Evolutionary conservation across 1,140 invertebrate species (phyloP).

Genomic region (Hylaeus anthracinus): DNA sequence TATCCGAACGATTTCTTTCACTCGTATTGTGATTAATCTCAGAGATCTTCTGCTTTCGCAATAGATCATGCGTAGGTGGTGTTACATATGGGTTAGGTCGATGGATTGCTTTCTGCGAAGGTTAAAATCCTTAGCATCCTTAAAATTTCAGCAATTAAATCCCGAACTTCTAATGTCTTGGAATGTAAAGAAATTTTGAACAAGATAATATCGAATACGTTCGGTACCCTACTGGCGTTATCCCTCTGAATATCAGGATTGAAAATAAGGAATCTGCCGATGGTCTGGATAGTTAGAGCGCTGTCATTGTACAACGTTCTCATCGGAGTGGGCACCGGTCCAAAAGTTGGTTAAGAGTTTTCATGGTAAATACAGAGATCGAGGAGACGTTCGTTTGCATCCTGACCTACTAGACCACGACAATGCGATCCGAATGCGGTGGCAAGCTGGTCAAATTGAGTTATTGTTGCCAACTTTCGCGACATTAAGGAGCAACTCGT

Average conservation of each 20-base stretch:
- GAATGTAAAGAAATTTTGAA: too few relatives aligned
- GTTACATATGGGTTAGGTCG: too few relatives aligned
- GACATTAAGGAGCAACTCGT: not conserved
- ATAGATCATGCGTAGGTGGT: too few relatives aligned
- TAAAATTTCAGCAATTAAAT: too few relatives aligned
- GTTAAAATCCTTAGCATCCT: too few relatives aligned
- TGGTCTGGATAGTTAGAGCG: slow-evolving; percentile 25
- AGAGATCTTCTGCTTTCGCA: too few relatives aligned
- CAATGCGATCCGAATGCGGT: slow-evolving; percentile 55
- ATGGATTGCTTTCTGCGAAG: too few relatives aligned
- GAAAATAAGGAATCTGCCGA: slow-evolving; percentile 7
- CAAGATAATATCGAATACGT: not conserved
- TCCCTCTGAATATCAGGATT: slow-evolving; percentile 1
- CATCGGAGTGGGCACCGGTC: slow-evolving; percentile 37
- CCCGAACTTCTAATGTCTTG: too few relatives aligned
- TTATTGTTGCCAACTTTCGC: not conserved
- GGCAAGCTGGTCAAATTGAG: slow-evolving; percentile 1
- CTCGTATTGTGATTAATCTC: too few relatives aligned
- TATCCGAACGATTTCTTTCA: too few relatives aligned
- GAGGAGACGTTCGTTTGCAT: slow-evolving; percentile 45
- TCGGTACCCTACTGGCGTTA: not conserved
- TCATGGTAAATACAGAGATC: slow-evolving; percentile 42
- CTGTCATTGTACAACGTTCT: slow-evolving; percentile 29
- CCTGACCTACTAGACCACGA: slow-evolving; percentile 36
- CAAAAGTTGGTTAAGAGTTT: slow-evolving; percentile 46